phyloP scores from a whole-genome alignment of 2,113 vertebrate genomes.

The Copsychus sechellarum region DNA sequence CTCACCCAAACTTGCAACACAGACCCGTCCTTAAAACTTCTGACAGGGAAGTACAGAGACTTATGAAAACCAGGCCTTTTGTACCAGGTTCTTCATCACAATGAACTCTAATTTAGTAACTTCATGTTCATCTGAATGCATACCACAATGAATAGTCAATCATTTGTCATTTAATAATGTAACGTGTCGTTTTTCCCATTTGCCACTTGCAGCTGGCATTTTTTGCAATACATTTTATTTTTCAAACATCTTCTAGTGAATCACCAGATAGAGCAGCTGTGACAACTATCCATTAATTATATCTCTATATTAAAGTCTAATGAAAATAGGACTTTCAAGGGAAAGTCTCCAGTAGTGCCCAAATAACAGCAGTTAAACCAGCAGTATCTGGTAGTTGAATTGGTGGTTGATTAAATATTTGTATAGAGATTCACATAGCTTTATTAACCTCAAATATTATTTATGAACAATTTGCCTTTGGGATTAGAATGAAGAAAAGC shows the following conservation, averaged over 20 bases:
- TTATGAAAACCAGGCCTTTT: background rate
- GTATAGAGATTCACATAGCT: background rate
- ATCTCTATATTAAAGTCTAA: constrained; percentile 2
- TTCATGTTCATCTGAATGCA: background rate
- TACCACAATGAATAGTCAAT: background rate
- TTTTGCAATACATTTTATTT: constrained; percentile 38
- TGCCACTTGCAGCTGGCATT: constrained; percentile 23
- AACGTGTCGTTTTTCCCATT: constrained; percentile 5
- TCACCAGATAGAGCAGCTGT: constrained; percentile 33
- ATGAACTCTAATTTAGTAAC: background rate
- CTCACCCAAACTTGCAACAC: background rate
- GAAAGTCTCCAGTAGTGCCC: background rate
- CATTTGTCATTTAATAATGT: constrained; percentile 32
- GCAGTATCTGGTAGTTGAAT: background rate
- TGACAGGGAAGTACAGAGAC: background rate
- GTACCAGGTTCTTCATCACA: background rate
- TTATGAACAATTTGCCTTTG: constrained; percentile 3
- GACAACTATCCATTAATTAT: constrained; percentile 32
- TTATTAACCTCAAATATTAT: constrained; percentile 1
- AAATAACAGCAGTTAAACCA: background rate
- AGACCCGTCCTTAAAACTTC: background rate
- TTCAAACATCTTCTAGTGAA: background rate
- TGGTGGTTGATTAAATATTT: constrained; percentile 33
- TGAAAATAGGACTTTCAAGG: background rate
- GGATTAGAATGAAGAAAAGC: background rate